These are phyloP conservation scores for Taenioides sp. DNA, from an alignment of 2,797 vertebrate genomes.

Conservation along the genomic window DNA sequence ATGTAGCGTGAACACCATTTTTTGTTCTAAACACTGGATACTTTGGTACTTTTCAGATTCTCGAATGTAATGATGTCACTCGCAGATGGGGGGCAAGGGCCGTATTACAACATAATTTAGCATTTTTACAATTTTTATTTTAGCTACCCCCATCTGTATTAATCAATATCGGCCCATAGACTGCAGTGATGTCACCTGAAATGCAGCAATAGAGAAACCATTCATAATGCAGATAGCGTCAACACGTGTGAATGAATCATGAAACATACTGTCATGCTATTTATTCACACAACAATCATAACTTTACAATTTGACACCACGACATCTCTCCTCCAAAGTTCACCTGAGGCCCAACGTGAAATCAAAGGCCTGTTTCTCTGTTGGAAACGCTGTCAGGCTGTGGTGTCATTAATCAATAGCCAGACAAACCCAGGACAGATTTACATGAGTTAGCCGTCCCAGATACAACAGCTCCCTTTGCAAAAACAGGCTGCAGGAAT, in stretches of 20 bases:
- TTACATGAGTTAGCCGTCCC: neutral
- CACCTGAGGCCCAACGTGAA: constrained; percentile 37
- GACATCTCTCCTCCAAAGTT: constrained; percentile 39
- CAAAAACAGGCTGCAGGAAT: constrained; percentile 7
- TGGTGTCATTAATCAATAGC: constrained; percentile 23
- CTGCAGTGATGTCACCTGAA: too few species aligned
- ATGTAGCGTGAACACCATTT: too few species aligned
- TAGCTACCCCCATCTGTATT: too few species aligned
- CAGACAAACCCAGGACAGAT: constrained; percentile 4
- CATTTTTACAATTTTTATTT: too few species aligned
- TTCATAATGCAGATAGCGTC: neutral
- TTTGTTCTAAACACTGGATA: too few species aligned
- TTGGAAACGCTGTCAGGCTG: constrained; percentile 29
- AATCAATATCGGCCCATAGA: too few species aligned
- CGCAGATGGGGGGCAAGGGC: too few species aligned
- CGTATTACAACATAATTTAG: too few species aligned
- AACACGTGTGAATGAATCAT: neutral
- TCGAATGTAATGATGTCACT: too few species aligned
- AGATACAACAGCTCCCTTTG: constrained; percentile 5
- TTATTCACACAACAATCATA: constrained; percentile 20
- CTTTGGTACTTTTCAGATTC: too few species aligned
- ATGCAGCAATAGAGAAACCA: too few species aligned
- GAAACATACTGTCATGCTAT: neutral
- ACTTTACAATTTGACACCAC: constrained; percentile 11
- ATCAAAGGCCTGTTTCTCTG: constrained; percentile 40